Percentiles rank a stretch among this genome's conserved stretches.
phyloP scores from a whole-genome alignment of 2,888 invertebrate species.

The Syrista parreyssii region DNA sequence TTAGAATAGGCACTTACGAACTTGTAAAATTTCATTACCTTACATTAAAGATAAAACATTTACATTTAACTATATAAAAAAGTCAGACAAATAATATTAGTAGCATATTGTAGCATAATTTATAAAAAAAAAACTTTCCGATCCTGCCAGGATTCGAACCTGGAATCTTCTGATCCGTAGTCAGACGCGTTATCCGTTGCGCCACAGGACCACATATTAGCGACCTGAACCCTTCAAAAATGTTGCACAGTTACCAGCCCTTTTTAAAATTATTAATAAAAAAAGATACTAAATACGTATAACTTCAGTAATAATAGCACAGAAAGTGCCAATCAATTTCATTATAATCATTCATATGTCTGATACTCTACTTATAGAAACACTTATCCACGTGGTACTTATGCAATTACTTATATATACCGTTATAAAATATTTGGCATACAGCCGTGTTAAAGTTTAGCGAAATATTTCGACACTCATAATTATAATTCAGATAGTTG shows the following conservation, averaged over 20 bases:
- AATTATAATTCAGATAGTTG: neutral
- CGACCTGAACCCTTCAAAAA: neutral
- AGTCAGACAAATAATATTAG: neutral
- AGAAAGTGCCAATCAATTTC: neutral
- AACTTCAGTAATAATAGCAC: neutral
- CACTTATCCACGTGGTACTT: neutral
- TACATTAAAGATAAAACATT: neutral
- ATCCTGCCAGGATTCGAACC: conserved; percentile 76
- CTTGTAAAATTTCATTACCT: neutral
- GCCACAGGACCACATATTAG: conserved; percentile 70
- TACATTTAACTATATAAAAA: neutral
- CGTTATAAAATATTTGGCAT: too few species aligned
- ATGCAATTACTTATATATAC: neutral
- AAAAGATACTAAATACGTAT: neutral
- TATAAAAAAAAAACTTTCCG: conserved; percentile 49
- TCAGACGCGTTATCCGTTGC: conserved; percentile 79
- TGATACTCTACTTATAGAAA: neutral
- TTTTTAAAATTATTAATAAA: neutral
- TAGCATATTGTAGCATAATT: neutral
- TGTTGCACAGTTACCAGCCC: neutral
- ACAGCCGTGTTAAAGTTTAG: too few species aligned
- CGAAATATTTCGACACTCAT: neutral
- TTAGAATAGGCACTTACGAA: neutral
- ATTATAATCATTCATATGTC: neutral
- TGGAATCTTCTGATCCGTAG: conserved; percentile 78